Conservation (phyloP, 2,888 invertebrate species). For the Diarsia dahlii region DNA sequence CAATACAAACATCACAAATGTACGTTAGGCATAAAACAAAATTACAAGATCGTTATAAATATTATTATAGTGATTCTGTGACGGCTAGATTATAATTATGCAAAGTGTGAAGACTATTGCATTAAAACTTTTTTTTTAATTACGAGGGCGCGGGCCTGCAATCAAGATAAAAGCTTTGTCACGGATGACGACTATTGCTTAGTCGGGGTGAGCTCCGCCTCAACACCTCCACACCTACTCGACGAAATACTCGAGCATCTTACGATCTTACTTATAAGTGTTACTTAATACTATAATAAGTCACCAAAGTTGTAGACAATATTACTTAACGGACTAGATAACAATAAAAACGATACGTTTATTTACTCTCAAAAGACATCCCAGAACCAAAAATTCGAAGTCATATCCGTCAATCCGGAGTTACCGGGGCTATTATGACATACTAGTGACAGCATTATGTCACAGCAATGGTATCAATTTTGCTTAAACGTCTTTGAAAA, state of each 20-base stretch:
- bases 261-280: conserved; percentile 30
- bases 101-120: conserved; percentile 74
- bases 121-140: conserved; percentile 71
- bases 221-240: conserved; percentile 34
- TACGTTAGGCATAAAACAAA: not conserved
- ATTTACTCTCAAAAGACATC: not conserved
- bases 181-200: conserved; percentile 57
- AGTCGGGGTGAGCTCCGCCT: conserved; percentile 29
- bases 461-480: no score
- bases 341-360: no score
- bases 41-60: conserved; percentile 1
- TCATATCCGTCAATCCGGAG: not conserved
- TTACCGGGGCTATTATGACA: not conserved
- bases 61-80: conserved; percentile 29
- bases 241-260: conserved; percentile 54
- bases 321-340: no score
- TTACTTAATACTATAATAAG: not conserved
- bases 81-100: conserved; percentile 66
- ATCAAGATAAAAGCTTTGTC: conserved; percentile 80
- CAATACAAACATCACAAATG: not conserved
- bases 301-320: not conserved
- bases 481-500: not conserved
- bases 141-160: conserved; percentile 76
- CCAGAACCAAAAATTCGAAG: not conserved
- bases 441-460: no score